phyloP scores from a whole-genome alignment of 2,888 invertebrate genomes.

The Synanthedon andrenaeformis region DNA sequence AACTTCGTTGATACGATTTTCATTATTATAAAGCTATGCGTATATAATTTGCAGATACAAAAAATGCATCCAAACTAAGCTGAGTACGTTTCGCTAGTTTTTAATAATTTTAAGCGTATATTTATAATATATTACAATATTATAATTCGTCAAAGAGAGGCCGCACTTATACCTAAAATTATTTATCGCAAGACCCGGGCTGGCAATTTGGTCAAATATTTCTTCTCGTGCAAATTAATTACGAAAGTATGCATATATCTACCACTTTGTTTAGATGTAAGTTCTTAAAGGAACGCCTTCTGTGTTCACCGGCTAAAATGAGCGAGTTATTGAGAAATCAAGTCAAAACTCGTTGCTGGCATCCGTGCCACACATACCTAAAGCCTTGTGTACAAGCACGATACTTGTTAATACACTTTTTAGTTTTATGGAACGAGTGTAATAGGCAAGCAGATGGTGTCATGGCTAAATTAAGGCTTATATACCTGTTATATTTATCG shows the following conservation, averaged over 20 bases:
- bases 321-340: not conserved
- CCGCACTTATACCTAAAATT: not conserved
- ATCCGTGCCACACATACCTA: not conserved
- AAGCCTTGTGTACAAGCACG: not conserved
- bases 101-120: too few relatives aligned
- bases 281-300: not conserved
- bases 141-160: not conserved
- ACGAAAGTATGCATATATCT: not conserved
- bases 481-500: too few relatives aligned
- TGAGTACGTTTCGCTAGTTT: too few relatives aligned
- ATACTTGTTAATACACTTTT: not conserved
- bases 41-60: too few relatives aligned
- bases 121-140: too few relatives aligned
- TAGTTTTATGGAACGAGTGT: too few relatives aligned
- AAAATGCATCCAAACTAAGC: too few relatives aligned
- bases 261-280: not conserved
- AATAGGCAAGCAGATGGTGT: too few relatives aligned
- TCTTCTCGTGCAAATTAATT: not conserved
- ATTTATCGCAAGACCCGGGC: not conserved
- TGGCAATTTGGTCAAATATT: not conserved
- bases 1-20: too few relatives aligned
- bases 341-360: not conserved
- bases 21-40: too few relatives aligned
- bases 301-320: not conserved
- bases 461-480: too few relatives aligned